phyloP scores from a whole-genome alignment of 2,113 vertebrate species.

The Platycercus adscitus region DNA sequence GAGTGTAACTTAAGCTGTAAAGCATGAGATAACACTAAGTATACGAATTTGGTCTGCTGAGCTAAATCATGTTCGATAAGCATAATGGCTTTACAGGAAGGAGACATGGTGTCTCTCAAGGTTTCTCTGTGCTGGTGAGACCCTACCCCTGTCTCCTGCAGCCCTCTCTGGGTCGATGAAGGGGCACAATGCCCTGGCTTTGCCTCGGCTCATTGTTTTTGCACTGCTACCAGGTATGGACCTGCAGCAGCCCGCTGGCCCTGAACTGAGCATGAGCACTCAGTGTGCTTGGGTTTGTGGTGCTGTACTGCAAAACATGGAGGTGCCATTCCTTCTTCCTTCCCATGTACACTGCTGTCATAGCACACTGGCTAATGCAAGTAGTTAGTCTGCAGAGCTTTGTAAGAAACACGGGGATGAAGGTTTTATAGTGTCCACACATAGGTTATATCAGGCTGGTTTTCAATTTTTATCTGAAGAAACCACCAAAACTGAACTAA shows the following conservation, averaged over 20 bases:
- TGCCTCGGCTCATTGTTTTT: neutral
- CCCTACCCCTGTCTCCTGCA: neutral
- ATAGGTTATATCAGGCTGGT: accelerated
- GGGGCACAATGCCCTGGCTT: neutral
- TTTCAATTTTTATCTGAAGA: neutral
- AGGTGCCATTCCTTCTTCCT: neutral
- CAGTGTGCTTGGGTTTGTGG: accelerated
- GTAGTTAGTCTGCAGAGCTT: neutral
- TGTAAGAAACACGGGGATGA: accelerated
- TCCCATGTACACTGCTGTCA: accelerated
- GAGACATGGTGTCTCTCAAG: neutral
- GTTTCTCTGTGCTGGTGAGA: neutral
- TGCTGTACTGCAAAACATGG: accelerated
- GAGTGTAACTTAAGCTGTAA: neutral
- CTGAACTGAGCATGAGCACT: accelerated
- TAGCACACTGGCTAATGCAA: accelerated
- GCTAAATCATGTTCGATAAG: neutral
- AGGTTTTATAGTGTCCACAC: neutral
- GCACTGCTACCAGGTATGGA: neutral
- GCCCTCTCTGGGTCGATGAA: neutral
- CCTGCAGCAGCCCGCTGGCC: neutral
- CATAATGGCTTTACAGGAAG: neutral
- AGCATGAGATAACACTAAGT: neutral
- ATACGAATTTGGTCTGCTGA: neutral
- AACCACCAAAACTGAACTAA: neutral